Evolutionary conservation across 2,797 vertebrate species (phyloP).

Genomic region (Trachops cirrhosus): DNA sequence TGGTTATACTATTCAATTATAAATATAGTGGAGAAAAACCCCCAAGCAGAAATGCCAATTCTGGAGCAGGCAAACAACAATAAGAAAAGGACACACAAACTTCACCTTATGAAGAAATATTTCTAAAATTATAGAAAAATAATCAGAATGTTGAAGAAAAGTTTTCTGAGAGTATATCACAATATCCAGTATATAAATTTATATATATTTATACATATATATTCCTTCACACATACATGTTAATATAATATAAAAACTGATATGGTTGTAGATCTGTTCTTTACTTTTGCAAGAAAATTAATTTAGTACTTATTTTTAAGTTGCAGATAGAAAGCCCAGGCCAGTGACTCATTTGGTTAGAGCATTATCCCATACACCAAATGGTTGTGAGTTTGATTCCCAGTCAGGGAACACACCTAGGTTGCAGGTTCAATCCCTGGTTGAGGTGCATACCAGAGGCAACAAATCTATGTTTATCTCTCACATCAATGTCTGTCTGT

Average conservation of each 20-base stretch:
- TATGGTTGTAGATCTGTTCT: background rate
- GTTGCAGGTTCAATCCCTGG: no score
- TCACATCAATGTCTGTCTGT: no score
- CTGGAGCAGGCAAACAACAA: background rate
- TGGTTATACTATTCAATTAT: background rate
- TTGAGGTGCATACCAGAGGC: no score
- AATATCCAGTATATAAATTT: background rate
- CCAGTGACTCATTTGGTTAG: no score
- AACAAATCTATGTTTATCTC: no score
- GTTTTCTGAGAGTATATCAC: background rate
- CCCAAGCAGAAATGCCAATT: background rate
- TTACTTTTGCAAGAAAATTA: background rate
- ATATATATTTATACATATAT: background rate
- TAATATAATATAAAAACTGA: background rate
- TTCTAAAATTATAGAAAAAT: background rate
- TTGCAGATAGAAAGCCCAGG: background rate
- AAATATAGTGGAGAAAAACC: background rate
- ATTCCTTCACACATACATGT: background rate
- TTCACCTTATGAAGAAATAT: background rate
- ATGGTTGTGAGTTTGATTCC: no score
- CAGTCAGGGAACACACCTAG: no score
- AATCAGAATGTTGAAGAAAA: background rate
- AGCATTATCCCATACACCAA: no score
- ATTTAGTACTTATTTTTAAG: background rate
- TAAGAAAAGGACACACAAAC: background rate